Evolutionary conservation across 2,888 invertebrate genomes (phyloP), one percentile per base, ranked within the genome.

Genomic region (Stramonita haemastoma): DNA sequence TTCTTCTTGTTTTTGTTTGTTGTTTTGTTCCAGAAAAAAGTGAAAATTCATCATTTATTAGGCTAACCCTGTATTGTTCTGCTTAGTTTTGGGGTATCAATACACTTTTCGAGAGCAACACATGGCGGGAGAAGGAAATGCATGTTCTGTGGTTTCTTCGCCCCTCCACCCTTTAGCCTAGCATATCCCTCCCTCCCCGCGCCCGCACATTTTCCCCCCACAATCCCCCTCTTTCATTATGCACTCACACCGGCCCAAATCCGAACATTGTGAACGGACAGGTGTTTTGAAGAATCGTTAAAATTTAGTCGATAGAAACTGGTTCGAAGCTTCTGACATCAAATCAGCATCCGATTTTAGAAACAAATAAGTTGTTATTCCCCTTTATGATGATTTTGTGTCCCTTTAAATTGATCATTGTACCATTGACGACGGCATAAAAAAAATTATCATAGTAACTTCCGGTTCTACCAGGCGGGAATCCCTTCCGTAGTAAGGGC

Each of bases 401-500:
- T 66, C 66, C 32, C 66, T 66, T 57, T 85, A 56, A 57, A 22
- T 13, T 32, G 32, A 79, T 79, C 29, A 79, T 83, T 83, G 36
- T 36, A 56, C 86, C 29, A 86, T 66, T 66, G 66, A 86, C 66
- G 86, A 86, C 86, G 86, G 66, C 32, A 86, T 60, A 4, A 83
- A 83, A 86, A 86, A 86, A 86, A 89, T 89, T 89, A 89, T 84
- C 84, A 89, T 89, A 89, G 85, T n/a, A 83, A 87, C 90, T 90
- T 90, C 90, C 90, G 91, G 90, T 90, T 66, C 90, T 90, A 46
- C 86, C 91, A 91, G 91, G 92, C 92, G 92, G 92, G 92, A 92
- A 92, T 92, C 91, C 92, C 92, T 91, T 91, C 90, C 86, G 89
- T 84, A 86, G 87, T 29, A 86, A 91, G 91, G 92, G 92, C 87